A percentile compares a stretch with the other conserved stretches of the same genome.
These are phyloP conservation scores for Mastomys coucha DNA, from an alignment of 2,113 vertebrate genomes.

Conservation along the genomic window DNA sequence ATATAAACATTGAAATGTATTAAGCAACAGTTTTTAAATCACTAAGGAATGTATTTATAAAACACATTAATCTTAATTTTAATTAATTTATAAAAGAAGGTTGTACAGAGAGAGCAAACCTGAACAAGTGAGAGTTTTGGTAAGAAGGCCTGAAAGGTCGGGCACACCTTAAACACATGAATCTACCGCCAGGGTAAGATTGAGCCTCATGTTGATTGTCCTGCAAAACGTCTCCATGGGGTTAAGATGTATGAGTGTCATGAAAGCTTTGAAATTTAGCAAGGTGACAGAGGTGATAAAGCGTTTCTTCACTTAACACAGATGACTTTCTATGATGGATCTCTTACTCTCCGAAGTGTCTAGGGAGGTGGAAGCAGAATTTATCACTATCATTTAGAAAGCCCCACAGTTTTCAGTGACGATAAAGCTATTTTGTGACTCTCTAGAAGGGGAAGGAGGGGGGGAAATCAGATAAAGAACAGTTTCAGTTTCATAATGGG, in stretches of 20 bases:
- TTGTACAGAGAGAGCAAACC: not conserved
- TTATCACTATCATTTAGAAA: not conserved
- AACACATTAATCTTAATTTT: not conserved
- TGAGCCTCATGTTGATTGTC: slow-evolving; percentile 24
- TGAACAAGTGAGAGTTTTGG: not conserved
- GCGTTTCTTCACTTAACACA: slow-evolving; percentile 42
- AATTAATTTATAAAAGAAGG: not conserved
- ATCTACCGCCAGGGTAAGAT: not conserved
- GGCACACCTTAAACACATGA: not conserved
- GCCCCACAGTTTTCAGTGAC: not conserved
- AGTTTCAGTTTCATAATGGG: slow-evolving; percentile 14
- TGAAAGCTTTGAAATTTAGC: slow-evolving; percentile 44
- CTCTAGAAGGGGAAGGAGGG: not conserved
- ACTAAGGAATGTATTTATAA: not conserved
- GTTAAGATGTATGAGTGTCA: slow-evolving; percentile 47
- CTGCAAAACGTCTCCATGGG: slow-evolving; percentile 8
- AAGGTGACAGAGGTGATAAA: slow-evolving; percentile 14
- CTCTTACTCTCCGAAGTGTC: slow-evolving; percentile 29
- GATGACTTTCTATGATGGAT: slow-evolving; percentile 8
- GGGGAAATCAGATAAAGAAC: not conserved
- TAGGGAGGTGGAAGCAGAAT: slow-evolving; percentile 27
- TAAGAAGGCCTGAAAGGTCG: not conserved
- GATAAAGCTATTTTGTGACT: not conserved
- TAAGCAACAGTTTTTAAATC: not conserved
- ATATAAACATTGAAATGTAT: not conserved